phyloP scores from a whole-genome alignment of 53 echinoderm and acorn worm genomes.

The Holothuria scabra region DNA sequence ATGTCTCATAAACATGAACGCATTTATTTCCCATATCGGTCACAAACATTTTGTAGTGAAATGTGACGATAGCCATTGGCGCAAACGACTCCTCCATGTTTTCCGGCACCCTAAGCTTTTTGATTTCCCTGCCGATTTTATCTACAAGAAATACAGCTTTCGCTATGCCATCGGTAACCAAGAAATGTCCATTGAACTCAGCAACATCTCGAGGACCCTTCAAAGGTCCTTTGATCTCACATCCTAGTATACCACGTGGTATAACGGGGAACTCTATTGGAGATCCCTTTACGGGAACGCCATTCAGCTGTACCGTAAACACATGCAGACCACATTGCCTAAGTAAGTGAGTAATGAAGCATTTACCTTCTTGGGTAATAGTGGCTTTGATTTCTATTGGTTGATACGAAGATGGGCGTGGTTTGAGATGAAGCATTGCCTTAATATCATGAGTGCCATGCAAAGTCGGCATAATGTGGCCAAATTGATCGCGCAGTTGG shows the following conservation, averaged over 20 bases:
- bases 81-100: neutral
- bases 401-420: neutral
- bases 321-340: neutral
- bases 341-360: neutral
- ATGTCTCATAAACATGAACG: neutral
- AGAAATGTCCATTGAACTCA: neutral
- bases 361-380: neutral
- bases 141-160: neutral
- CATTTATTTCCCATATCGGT: neutral
- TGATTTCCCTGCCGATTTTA: neutral
- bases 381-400: neutral
- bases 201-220: neutral
- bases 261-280: neutral
- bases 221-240: neutral
- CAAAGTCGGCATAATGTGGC: neutral
- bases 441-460: neutral
- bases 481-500: neutral
- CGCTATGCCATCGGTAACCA: slow-evolving; percentile 2
- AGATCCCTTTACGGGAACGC: neutral
- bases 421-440: neutral
- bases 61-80: neutral
- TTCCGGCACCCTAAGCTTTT: neutral
- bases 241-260: neutral
- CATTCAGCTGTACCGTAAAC: neutral
- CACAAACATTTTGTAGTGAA: neutral